Evolutionary conservation across 2,797 vertebrate species (phyloP).

Genomic region (Semotilus atromaculatus): DNA sequence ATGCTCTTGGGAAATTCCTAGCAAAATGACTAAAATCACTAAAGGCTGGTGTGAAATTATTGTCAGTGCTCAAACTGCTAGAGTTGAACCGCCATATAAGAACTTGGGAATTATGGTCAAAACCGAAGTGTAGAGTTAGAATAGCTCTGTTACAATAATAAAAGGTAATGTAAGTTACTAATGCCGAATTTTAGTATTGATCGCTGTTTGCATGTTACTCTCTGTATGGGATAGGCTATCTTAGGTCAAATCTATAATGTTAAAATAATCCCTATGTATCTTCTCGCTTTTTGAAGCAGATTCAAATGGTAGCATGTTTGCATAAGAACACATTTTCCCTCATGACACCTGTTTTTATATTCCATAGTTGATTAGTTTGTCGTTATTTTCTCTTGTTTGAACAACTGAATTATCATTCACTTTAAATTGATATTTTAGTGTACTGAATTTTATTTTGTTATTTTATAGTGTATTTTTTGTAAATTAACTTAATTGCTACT

Average conservation of each 20-base stretch:
- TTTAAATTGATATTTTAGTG: neutral
- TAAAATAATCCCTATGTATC: neutral
- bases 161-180: neutral
- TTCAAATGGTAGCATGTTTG: neutral
- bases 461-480: neutral
- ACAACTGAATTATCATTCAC: neutral
- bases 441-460: neutral
- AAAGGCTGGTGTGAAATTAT: slow-evolving; percentile 13
- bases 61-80: neutral
- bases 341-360: neutral
- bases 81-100: neutral
- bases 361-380: neutral
- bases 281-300: neutral
- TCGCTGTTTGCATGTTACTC: neutral
- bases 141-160: neutral
- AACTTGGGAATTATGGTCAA: neutral
- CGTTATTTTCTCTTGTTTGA: too few species aligned
- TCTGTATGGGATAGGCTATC: neutral
- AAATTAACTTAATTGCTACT: neutral
- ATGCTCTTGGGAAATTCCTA: slow-evolving; percentile 6
- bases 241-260: neutral
- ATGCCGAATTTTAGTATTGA: neutral
- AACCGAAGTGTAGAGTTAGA: neutral
- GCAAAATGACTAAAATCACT: slow-evolving; percentile 15
- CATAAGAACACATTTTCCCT: neutral